Evolutionary conservation across 2,113 vertebrate species (phyloP).

Genomic region (Uria aalge): DNA sequence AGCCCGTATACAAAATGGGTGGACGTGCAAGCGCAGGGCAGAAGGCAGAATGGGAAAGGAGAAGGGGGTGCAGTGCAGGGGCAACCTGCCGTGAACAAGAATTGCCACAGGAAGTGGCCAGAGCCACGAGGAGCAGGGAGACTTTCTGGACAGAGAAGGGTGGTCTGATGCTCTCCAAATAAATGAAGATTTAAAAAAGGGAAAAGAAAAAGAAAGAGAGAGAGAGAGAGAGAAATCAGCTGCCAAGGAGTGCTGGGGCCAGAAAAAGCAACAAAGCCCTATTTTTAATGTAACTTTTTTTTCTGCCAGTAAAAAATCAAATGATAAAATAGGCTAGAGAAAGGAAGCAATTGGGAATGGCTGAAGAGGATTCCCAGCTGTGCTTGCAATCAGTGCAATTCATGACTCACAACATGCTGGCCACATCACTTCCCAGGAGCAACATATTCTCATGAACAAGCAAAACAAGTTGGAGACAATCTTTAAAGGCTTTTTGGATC

Average conservation of each 20-base stretch:
- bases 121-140: not conserved
- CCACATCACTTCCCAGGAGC: conserved; percentile 68
- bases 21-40: not conserved
- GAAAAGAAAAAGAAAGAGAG: not conserved
- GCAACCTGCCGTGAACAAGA: not conserved
- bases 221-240: conserved; percentile 9
- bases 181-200: not conserved
- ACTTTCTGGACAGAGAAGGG: not conserved
- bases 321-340: conserved; percentile 60
- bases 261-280: conserved; percentile 68
- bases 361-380: conserved; percentile 72
- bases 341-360: conserved; percentile 71
- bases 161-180: not conserved
- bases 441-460: conserved; percentile 67
- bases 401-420: conserved; percentile 68
- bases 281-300: conserved; percentile 58
- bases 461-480: conserved; percentile 48
- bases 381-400: conserved; percentile 70
- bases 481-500: conserved; percentile 50
- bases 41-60: not conserved
- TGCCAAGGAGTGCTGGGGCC: conserved; percentile 53
- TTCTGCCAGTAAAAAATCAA: conserved; percentile 60
- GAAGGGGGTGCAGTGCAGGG: not conserved
- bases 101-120: not conserved
- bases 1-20: not conserved